Conservation (phyloP, 2,113 vertebrate genomes). For the Percina caprodes region DNA sequence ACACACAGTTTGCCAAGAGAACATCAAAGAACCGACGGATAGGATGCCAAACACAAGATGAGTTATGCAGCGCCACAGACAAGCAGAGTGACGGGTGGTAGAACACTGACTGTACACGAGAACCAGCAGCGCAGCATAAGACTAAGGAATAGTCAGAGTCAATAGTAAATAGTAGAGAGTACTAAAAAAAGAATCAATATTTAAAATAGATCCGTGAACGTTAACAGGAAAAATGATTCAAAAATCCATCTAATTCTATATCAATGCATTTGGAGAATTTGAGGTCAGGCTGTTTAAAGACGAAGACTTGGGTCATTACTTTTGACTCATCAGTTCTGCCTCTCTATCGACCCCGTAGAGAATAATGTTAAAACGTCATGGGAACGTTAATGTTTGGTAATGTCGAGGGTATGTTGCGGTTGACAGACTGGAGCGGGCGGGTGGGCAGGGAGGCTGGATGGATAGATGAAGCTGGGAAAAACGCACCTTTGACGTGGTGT, state of each 20-base stretch:
- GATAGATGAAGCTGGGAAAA: conserved; percentile 76
- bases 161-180: conserved; percentile 73
- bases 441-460: conserved; percentile 75
- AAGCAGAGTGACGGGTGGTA: conserved; percentile 81
- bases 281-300: conserved; percentile 14
- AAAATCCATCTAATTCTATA: conserved; percentile 36
- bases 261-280: conserved; percentile 29
- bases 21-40: conserved; percentile 79
- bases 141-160: conserved; percentile 76
- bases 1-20: conserved; percentile 80
- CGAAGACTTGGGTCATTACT: conserved; percentile 66
- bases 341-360: conserved; percentile 62
- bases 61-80: conserved; percentile 81
- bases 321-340: conserved; percentile 76
- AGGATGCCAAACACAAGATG: conserved; percentile 83
- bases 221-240: conserved; percentile 30
- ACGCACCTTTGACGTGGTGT: conserved; percentile 88
- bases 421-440: conserved; percentile 75
- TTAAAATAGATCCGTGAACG: conserved; percentile 29
- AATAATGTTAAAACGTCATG: conserved; percentile 69
- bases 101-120: conserved; percentile 73
- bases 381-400: conserved; percentile 73
- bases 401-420: conserved; percentile 71
- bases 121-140: conserved; percentile 67
- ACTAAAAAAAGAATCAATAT: conserved; percentile 19